Evolutionary conservation across 2,797 vertebrate genomes (phyloP), one percentile per base, ranked within the genome.

Genomic region (Onychomys arenicola): DNA sequence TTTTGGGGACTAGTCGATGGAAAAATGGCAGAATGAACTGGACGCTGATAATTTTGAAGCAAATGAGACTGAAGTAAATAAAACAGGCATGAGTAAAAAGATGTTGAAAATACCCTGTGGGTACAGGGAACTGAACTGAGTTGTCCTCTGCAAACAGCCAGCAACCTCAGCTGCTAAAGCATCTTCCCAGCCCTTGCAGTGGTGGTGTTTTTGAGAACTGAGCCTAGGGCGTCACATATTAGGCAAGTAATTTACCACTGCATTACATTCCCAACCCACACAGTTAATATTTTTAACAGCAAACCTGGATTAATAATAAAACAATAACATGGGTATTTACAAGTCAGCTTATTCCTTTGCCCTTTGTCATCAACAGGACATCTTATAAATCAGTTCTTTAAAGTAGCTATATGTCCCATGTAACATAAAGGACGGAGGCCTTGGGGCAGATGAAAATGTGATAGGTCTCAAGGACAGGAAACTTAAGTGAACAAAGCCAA

Each of bases 1-100:
- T 83, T 91, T 29, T 90, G 14, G n/a, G 2, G 71, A 83, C n/a
- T n/a, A 61, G 46, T 67, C 32, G 5, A 40, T 61, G 71, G 71
- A 76, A 91, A 91, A 95, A 78, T 52, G 52, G 40, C 14, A 81
- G 82, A 49, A 94, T 25, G 49, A 55, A 75, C 40, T 34, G 71
- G 80, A n/a, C 27, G 63, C 5, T 89, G 89, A 83, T 32, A 52
- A 89, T 19, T 95, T 85, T 55, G 49, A 92, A 78, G 65, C 91
- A 89, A 93, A 43, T 67, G 76, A 88, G 11, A n/a, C 34, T 78
- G 10, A 75, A 27, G 25, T 83, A 90, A 91, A 95, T 83, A 90
- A 91, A 95, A 57, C 6, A 78, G 23, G 6, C 63, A 63, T 63
- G 23, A 81, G 61, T 14, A 75, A 76, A 67, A 55, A 49, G 71